These are phyloP conservation scores for Stichodactyla helianthus DNA, from an alignment of 64 coral and sea anemone genomes.

Conservation along the genomic window DNA sequence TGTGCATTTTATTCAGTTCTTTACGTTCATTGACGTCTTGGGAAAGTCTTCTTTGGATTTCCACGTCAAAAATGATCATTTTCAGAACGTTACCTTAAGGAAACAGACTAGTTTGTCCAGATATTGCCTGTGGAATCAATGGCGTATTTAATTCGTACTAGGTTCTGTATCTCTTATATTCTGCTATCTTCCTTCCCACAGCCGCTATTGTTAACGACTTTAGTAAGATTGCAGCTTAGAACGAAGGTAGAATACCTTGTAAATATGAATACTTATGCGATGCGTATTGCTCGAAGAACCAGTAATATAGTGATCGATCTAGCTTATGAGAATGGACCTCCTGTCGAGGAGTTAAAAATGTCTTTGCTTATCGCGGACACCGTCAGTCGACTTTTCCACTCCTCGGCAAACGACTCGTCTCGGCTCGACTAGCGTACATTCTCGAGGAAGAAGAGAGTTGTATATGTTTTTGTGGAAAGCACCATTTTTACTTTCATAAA, in stretches of 20 bases:
- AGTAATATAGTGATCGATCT: conserved; percentile 3
- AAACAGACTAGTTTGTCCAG: neutral
- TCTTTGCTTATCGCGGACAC: neutral
- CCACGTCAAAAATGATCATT: neutral
- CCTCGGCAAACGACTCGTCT: neutral
- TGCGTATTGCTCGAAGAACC: conserved; percentile 7
- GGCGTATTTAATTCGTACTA: neutral
- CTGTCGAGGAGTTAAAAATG: neutral
- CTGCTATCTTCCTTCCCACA: conserved; percentile 24
- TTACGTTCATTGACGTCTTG: neutral
- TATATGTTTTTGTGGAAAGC: neutral
- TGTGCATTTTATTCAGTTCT: neutral
- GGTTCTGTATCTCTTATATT: conserved; percentile 26
- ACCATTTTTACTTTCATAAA: neutral
- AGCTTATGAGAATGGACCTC: neutral
- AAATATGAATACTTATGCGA: conserved; percentile 24
- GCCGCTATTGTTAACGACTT: conserved; percentile 27
- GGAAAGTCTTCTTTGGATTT: neutral
- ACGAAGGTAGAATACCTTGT: neutral
- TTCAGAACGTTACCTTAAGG: neutral
- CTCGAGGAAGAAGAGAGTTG: neutral
- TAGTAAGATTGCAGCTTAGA: conserved; percentile 2
- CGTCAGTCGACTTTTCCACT: neutral
- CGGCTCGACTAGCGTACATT: neutral
- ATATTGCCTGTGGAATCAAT: conserved; percentile 17